Evolutionary conservation across 2,797 vertebrate species (phyloP).

Genomic region (Tokudaia muenninki): DNA sequence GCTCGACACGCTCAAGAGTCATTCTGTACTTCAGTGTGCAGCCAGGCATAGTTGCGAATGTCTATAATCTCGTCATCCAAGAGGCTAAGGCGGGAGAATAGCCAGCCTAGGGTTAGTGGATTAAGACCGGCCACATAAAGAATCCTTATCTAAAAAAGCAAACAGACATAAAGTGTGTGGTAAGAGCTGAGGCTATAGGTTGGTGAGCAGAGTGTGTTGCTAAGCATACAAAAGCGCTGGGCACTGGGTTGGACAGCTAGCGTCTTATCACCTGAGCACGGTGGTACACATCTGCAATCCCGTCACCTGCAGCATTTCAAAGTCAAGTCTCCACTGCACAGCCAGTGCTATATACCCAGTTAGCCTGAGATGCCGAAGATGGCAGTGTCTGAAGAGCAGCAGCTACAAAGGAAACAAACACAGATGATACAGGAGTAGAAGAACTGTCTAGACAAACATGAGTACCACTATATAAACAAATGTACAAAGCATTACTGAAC

Average conservation of each 20-base stretch:
- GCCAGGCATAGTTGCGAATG: too few relatives aligned
- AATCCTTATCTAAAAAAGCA: background rate
- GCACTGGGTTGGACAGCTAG: background rate
- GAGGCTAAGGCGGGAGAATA: background rate
- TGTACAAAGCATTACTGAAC: background rate
- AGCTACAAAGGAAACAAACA: conserved; percentile 6
- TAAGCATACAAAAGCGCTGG: background rate
- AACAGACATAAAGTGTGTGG: background rate
- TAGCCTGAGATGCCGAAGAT: background rate
- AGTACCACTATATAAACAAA: background rate
- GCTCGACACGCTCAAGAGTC: too few relatives aligned
- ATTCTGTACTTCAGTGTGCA: background rate
- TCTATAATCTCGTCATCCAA: background rate
- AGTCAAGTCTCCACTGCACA: background rate
- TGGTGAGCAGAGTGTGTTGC: background rate
- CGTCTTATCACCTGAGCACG: background rate
- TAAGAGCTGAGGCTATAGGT: background rate
- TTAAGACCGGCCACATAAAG: background rate
- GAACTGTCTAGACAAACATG: background rate
- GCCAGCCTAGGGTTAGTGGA: background rate
- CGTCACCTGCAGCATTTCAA: background rate
- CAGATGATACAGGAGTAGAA: background rate
- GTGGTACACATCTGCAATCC: too few relatives aligned
- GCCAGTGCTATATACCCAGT: background rate
- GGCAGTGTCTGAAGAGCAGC: background rate